phyloP scores from a whole-genome alignment of 1,140 invertebrate species.

The Trichonephila clavata region DNA sequence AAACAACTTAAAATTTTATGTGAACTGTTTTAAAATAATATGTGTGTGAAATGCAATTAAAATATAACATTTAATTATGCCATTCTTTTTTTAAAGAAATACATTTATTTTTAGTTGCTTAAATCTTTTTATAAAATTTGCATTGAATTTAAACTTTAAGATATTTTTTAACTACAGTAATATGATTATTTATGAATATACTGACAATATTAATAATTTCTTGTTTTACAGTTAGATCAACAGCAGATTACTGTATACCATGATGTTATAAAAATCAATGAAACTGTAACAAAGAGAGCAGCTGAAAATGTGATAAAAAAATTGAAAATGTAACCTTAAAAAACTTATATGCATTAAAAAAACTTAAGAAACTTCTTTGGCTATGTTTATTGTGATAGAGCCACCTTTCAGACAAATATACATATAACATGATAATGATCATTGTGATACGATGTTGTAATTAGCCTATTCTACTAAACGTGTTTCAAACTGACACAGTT shows the following conservation, averaged over 20 bases:
- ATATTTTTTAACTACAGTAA: neutral
- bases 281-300: conserved; percentile 69
- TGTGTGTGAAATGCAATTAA: too few species aligned
- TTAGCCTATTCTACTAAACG: neutral
- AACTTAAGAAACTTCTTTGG: neutral
- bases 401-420: conserved; percentile 40
- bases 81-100: too few species aligned
- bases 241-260: conserved; percentile 25
- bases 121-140: too few species aligned
- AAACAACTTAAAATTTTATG: too few species aligned
- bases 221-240: conserved; percentile 30
- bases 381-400: conserved; percentile 47
- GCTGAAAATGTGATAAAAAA: conserved; percentile 66
- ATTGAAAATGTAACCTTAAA: neutral
- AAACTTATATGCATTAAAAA: too few species aligned
- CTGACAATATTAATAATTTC: neutral
- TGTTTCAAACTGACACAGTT: conserved; percentile 53
- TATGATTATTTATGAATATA: neutral
- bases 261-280: conserved; percentile 52
- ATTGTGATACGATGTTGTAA: conserved; percentile 28
- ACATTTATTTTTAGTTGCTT: too few species aligned
- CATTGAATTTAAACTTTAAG: neutral
- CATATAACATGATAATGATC: conserved; percentile 55
- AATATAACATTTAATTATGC: too few species aligned
- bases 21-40: too few species aligned